Conservation (phyloP, 2,888 invertebrate genomes). For the Diaphora mendica region DNA sequence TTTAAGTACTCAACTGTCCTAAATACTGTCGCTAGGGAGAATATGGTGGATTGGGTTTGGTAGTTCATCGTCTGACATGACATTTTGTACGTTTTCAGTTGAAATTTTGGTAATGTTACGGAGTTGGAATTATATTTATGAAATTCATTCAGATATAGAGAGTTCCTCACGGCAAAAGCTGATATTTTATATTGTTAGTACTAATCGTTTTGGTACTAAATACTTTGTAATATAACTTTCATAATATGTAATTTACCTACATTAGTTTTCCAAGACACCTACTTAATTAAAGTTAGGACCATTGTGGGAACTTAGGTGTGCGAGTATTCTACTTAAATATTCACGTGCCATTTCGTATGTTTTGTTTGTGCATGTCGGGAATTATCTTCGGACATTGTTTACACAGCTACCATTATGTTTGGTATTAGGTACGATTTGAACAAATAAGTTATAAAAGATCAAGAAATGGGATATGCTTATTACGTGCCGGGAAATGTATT, state of each 20-base stretch:
- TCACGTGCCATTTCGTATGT: background rate
- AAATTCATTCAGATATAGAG: background rate
- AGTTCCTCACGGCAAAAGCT: background rate
- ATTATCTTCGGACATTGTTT: conserved; percentile 15
- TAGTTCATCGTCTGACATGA: background rate
- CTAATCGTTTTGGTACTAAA: background rate
- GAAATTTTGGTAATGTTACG: background rate
- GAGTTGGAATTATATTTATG: background rate
- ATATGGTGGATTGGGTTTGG: background rate
- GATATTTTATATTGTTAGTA: background rate
- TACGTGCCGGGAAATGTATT: too few relatives aligned
- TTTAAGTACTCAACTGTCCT: background rate
- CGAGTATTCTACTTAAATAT: background rate
- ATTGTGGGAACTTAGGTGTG: background rate
- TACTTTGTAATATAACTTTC: background rate
- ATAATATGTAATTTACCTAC: background rate
- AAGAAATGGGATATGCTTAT: too few relatives aligned
- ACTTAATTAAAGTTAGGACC: background rate
- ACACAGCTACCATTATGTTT: too few relatives aligned
- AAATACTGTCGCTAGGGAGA: background rate
- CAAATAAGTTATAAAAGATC: too few relatives aligned
- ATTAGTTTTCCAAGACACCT: background rate
- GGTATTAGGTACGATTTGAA: too few relatives aligned
- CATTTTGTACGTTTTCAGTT: background rate
- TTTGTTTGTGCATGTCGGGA: background rate